Conservation (phyloP, 2,888 invertebrate genomes). For the Kuschelorhynchus macadamiae region DNA sequence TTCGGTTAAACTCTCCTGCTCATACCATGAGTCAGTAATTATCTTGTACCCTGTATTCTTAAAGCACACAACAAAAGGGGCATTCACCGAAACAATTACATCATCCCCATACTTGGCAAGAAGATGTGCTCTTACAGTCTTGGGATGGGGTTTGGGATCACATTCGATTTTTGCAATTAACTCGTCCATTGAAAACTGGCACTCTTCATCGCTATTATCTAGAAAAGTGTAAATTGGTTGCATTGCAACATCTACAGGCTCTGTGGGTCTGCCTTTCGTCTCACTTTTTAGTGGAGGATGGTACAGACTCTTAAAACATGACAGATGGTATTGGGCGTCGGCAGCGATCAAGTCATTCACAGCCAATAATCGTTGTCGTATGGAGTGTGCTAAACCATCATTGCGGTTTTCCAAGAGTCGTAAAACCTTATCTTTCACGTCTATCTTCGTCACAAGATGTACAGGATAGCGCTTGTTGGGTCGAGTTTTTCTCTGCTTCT, state of each 20-base stretch:
- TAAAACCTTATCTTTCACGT: no score
- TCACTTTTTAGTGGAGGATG: background rate
- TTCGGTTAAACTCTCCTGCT: background rate
- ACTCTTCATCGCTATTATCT: slow-evolving; percentile 1
- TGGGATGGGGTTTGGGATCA: slow-evolving; percentile 1
- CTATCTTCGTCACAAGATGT: no score
- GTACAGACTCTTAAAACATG: background rate
- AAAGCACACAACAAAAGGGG: no score
- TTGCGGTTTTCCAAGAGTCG: no score
- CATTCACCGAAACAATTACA: background rate
- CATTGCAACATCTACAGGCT: background rate
- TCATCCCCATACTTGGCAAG: slow-evolving; percentile 5
- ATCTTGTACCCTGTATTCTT: no score
- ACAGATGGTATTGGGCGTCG: slow-evolving; percentile 5
- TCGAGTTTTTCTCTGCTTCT: no score
- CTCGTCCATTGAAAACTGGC: background rate
- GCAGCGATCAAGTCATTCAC: slow-evolving; percentile 13
- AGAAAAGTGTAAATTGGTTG: no score
- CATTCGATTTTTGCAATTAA: background rate
- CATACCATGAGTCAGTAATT: no score
- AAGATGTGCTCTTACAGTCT: no score
- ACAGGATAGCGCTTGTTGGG: no score
- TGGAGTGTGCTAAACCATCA: no score
- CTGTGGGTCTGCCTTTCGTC: background rate
- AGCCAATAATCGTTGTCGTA: slow-evolving; percentile 3